A percentile compares a stretch with the other conserved stretches of the same genome.
These are phyloP conservation scores for Actinia tenebrosa DNA, from an alignment of 64 coral and sea anemone species.

Conservation along the genomic window DNA sequence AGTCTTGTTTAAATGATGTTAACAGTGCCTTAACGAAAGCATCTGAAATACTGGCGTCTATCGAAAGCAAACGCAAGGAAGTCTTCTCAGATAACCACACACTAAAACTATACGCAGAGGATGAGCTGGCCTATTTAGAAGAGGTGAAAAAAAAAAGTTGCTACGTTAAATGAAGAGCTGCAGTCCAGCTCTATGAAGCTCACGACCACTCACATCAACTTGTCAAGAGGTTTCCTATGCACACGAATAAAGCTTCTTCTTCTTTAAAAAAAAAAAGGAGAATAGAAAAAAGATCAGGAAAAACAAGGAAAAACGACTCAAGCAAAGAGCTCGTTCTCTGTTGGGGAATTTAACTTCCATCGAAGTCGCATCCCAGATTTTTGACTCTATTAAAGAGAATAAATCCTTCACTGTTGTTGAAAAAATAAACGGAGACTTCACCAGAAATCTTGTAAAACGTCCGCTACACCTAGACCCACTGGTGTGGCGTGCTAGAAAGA, in stretches of 20 bases:
- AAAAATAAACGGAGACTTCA: constrained; percentile 50
- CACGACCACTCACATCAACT: constrained; percentile 44
- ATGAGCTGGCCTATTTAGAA: constrained; percentile 37
- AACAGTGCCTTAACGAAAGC: too few relatives aligned
- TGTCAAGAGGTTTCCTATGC: constrained; percentile 35
- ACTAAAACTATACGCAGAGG: constrained; percentile 26
- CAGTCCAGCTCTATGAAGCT: constrained; percentile 30
- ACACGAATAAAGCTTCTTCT: constrained; percentile 20
- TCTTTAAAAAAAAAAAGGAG: constrained; percentile 35
- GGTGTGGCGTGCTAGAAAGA: constrained; percentile 37
- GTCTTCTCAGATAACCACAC: too few relatives aligned
- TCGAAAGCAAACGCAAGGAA: too few relatives aligned
- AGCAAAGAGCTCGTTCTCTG: too few relatives aligned
- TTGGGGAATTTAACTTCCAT: too few relatives aligned
- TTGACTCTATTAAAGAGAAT: too few relatives aligned
- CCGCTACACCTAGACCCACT: constrained; percentile 52
- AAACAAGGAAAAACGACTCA: too few relatives aligned
- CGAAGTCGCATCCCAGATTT: too few relatives aligned
- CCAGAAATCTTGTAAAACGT: constrained; percentile 37
- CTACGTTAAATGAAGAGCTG: constrained; percentile 20
- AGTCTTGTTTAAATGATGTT: constrained; percentile 39
- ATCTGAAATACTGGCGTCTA: too few relatives aligned
- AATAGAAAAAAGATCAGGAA: constrained; percentile 41
- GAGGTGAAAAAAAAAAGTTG: too few relatives aligned
- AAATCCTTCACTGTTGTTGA: too few relatives aligned